Base-by-base conservation (phyloP, 2,888 invertebrate species). In the Ichneumoninae sp. region DNA sequence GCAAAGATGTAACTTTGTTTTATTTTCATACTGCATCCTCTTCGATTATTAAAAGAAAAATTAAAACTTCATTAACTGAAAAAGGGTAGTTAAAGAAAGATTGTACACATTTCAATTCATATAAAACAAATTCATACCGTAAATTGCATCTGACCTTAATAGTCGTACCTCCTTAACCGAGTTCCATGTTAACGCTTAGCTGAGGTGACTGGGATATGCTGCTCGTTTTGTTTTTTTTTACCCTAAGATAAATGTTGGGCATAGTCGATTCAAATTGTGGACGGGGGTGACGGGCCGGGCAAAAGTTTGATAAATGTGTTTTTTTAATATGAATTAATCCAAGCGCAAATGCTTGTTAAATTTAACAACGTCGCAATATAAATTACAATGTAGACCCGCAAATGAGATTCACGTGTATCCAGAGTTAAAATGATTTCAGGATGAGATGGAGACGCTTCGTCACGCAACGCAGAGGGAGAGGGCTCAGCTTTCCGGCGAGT, bases 391-490 rank as follows among this genome's bases (percentile, higher is more conserved):
- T 10, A 60, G 5, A 73, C 44, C 33, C 26, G 44, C 50, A 70
- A 75, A 22, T 50, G 44, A 63, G 63, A 77, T 85, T 77, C 73
- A 68, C 76, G 73, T 76, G 73, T 85, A 83, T 77, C 50, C 47
- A 82, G 75, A 83, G 2, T 78, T 44, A 54, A 57, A 69, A 81
- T 87, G 71, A 83, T 94, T 94, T 81, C 94, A 98, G 96, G 98
- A 98, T 92, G 97, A 98, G 91, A 94, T 97, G 90, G 97, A 98
- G 91, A 95, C 96, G 3, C 93, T 96, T 54, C 95, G 97, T 0
- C 96, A 97, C 87, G 96, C 96, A 13, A 96, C 96, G 89, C 96
- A 97, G 69, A 95, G 96, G 57, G 97, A 97, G 91, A 95, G 96
- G 78, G 95, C 96, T 19, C 95, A 96, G 86, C 93, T 97, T 81